Evolutionary conservation across 2,797 vertebrate genomes (phyloP).

Genomic region (Lithobates pipiens): DNA sequence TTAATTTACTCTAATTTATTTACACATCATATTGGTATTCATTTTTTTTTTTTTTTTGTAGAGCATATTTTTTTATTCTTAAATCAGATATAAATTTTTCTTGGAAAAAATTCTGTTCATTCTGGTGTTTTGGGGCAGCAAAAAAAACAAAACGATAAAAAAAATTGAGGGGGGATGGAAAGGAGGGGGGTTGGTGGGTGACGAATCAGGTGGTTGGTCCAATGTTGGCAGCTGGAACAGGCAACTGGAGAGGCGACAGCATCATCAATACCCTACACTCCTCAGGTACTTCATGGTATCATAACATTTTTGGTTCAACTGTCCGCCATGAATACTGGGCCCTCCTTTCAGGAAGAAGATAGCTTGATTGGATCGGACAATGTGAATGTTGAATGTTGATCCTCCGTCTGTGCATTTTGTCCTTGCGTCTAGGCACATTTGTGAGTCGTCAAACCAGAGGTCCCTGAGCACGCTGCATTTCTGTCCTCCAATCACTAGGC

Average conservation of each 20-base stretch:
- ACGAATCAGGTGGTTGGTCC: slow-evolving; percentile 45
- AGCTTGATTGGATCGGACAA: slow-evolving; percentile 65
- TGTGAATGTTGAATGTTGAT: slow-evolving; percentile 72
- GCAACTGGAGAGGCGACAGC: slow-evolving; percentile 37
- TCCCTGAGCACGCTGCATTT: slow-evolving; percentile 75
- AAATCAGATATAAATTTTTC: slow-evolving; percentile 68
- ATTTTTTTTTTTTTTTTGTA: too few species aligned
- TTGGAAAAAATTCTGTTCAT: slow-evolving; percentile 56
- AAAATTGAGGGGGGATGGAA: slow-evolving; percentile 44
- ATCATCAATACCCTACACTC: slow-evolving; percentile 70
- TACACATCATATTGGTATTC: too few species aligned
- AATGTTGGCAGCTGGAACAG: slow-evolving; percentile 58
- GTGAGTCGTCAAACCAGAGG: slow-evolving; percentile 69
- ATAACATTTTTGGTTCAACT: slow-evolving; percentile 69
- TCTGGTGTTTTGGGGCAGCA: slow-evolving; percentile 57
- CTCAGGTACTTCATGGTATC: slow-evolving; percentile 71
- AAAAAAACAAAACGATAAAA: slow-evolving; percentile 57
- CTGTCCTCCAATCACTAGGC: slow-evolving; percentile 73
- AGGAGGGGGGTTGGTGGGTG: slow-evolving; percentile 14
- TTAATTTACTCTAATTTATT: too few species aligned
- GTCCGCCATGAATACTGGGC: slow-evolving; percentile 74
- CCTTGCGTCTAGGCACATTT: slow-evolving; percentile 71
- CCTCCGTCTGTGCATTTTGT: slow-evolving; percentile 68
- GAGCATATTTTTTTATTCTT: slow-evolving; percentile 56
- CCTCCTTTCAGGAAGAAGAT: slow-evolving; percentile 73